Evolutionary conservation across 1,140 invertebrate species (phyloP).

Genomic region (Mya arenaria): DNA sequence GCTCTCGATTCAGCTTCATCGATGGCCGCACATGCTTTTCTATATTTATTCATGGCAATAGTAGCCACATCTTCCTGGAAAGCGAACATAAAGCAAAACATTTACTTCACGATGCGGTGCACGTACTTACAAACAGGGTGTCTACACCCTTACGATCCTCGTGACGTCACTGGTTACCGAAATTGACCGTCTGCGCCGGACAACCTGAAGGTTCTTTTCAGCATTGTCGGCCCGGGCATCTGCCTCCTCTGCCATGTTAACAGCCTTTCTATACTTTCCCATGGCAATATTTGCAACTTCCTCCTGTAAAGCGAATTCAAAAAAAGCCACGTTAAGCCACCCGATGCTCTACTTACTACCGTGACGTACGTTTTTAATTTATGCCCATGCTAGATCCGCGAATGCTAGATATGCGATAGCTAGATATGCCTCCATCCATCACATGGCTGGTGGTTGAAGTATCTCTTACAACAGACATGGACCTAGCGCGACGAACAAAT

Average conservation of each 20-base stretch:
- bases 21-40: slow-evolving; percentile 78
- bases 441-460: too few relatives aligned
- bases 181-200: slow-evolving; percentile 78
- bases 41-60: slow-evolving; percentile 82
- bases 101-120: too few relatives aligned
- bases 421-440: too few relatives aligned
- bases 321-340: background rate
- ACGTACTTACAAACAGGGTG: too few relatives aligned
- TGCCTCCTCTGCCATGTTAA: slow-evolving; percentile 78
- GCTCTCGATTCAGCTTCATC: slow-evolving; percentile 80
- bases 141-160: background rate
- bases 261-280: slow-evolving; percentile 82
- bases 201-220: slow-evolving; percentile 77
- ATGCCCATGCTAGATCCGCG: too few relatives aligned
- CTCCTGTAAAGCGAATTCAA: slow-evolving; percentile 72
- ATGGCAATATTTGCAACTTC: slow-evolving; percentile 80
- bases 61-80: slow-evolving; percentile 81
- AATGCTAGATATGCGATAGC: too few relatives aligned
- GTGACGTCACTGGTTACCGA: slow-evolving; percentile 78
- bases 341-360: background rate
- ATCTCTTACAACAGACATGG: slow-evolving; percentile 79
- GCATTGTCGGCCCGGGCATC: slow-evolving; percentile 79
- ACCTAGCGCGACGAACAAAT: slow-evolving; percentile 75
- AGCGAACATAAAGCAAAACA: too few relatives aligned
- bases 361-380: too few relatives aligned